These are phyloP conservation scores for Chaetops frenatus DNA, from an alignment of 2,113 vertebrate genomes.

Conservation along the genomic window DNA sequence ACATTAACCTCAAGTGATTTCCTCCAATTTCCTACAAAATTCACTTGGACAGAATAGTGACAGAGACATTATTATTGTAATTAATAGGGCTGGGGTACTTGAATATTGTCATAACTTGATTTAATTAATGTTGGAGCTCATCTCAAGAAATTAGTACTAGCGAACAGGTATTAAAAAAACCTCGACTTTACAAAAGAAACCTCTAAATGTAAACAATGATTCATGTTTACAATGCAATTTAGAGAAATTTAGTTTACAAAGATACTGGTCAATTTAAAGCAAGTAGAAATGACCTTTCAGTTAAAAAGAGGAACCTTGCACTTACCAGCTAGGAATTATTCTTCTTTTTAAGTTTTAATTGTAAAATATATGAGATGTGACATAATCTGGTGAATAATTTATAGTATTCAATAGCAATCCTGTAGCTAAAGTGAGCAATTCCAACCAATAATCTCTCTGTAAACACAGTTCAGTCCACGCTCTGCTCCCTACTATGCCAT, in stretches of 20 bases:
- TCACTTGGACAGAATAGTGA: not conserved
- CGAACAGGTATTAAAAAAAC: not conserved
- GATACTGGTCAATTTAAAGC: not conserved
- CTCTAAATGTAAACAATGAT: not conserved
- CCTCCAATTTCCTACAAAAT: constrained; percentile 4
- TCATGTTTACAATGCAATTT: not conserved
- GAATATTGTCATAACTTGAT: constrained; percentile 1
- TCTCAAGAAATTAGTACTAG: not conserved
- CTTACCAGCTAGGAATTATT: not conserved
- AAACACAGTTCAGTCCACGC: not conserved
- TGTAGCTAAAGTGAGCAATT: not conserved
- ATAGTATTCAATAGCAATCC: not conserved
- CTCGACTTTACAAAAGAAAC: not conserved
- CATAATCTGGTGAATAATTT: not conserved
- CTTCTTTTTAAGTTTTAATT: not conserved
- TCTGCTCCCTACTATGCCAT: not conserved
- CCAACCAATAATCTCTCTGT: not conserved
- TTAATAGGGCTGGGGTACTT: not conserved
- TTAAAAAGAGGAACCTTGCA: not conserved
- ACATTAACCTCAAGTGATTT: not conserved
- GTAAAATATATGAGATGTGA: not conserved
- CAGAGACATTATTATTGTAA: constrained; percentile 19
- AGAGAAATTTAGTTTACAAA: constrained; percentile 16
- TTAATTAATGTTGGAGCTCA: constrained; percentile 10
- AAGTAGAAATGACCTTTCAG: not conserved